Percentiles rank a stretch among this genome's conserved stretches.
Conservation (phyloP, 2,113 vertebrate species). For the Perognathus longimembris region DNA sequence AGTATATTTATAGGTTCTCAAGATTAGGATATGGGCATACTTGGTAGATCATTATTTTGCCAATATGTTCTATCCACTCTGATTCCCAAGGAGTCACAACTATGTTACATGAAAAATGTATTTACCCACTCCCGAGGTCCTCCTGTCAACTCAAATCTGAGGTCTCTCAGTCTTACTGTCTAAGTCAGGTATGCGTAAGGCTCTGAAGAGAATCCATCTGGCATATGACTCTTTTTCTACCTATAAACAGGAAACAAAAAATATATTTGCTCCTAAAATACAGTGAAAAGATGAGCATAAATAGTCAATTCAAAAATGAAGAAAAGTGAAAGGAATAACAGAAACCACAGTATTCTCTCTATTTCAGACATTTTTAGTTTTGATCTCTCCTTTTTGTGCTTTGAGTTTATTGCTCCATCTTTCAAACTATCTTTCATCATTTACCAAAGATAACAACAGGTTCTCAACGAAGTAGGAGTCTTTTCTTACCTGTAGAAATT, state of each 20-base stretch:
- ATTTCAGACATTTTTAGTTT: not conserved
- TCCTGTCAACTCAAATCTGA: not conserved
- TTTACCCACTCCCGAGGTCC: not conserved
- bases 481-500: constrained; percentile 19
- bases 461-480: not conserved
- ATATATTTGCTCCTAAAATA: not conserved
- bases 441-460: not conserved
- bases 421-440: not conserved
- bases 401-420: not conserved
- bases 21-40: not conserved
- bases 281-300: not conserved
- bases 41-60: not conserved
- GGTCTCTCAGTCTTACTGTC: not conserved
- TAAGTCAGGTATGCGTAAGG: not conserved
- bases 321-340: not conserved
- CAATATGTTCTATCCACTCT: not conserved
- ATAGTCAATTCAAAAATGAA: not conserved
- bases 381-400: not conserved
- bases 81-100: not conserved
- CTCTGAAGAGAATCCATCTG: not conserved
- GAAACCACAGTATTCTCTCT: not conserved
- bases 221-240: not conserved
- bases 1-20: not conserved
- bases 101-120: not conserved
- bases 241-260: not conserved